Evolutionary conservation across 2,888 invertebrate species (phyloP).

Genomic region (Aquatica leii): DNA sequence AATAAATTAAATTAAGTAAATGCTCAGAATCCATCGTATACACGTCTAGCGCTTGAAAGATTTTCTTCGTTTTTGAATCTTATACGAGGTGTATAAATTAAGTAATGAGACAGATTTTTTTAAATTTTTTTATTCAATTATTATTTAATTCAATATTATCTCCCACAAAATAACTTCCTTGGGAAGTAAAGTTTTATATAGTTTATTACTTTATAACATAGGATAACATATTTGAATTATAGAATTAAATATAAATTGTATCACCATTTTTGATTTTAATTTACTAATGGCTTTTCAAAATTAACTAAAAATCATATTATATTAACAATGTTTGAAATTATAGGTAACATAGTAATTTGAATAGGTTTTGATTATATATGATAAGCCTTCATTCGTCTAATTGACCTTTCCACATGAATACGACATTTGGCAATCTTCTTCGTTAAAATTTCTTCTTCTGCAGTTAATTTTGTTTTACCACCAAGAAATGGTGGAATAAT

Average conservation of each 20-base stretch:
- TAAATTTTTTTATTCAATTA: too few species aligned
- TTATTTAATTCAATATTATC: too few species aligned
- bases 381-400: constrained; percentile 5
- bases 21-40: too few species aligned
- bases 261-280: background rate
- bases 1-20: too few species aligned
- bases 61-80: too few species aligned
- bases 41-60: too few species aligned
- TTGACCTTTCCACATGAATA: constrained; percentile 15
- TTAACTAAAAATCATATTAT: constrained; percentile 14
- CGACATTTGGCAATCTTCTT: constrained; percentile 11
- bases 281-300: background rate
- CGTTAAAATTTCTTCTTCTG: constrained; percentile 15
- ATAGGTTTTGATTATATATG: background rate
- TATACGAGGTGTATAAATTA: too few species aligned
- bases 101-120: too few species aligned
- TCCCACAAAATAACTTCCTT: too few species aligned
- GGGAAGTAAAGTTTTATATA: too few species aligned
- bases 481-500: constrained; percentile 15
- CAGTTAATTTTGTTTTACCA: constrained; percentile 1
- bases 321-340: constrained; percentile 10
- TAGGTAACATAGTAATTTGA: constrained; percentile 10
- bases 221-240: too few species aligned
- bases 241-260: background rate
- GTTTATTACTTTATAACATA: too few species aligned